Evolutionary conservation across 1,140 invertebrate genomes (phyloP), one percentile per base, ranked within the genome.

Genomic region (Telenomus remus): DNA sequence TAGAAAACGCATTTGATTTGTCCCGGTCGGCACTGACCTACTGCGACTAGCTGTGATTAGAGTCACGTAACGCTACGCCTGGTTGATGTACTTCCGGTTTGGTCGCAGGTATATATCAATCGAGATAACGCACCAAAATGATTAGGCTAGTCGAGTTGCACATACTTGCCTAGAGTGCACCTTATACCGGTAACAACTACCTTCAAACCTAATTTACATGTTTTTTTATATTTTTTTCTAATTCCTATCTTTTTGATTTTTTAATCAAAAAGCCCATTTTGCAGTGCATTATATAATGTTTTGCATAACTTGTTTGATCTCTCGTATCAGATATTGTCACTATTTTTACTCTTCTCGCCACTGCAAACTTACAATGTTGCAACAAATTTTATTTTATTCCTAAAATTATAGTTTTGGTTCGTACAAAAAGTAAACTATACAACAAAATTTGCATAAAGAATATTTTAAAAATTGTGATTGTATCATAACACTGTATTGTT

Each of bases 51-150:
- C 59, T 49, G 54, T 77, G 63, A 79, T 80, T 79, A 73, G 73
- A 76, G 76, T 74, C 79, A 79, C 79, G 77, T 80, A 79, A 80
- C 56, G 71, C 72, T 73, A 66, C 76, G 79, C 65, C 55, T 80
- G 74, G 71, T 75, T 76, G 72, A 50, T 69, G 61, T 48, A 79
- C 74, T 79, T 77, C 74, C 74, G 78, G 63, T 79, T 74, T 6
- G 54, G 34, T 49, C 46, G 59, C 69, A 70, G 78, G 69, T 79
- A 73, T 69, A 76, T 66, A 63, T 70, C 61, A 55, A 13, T 0
- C 57, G 61, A 70, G 54, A 70, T 68, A 63, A 69, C 59, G 57
- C 65, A 48, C 44, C 12, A 42, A 53, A 34, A 57, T 47, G 39
- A 61, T 13, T 59, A 34, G 4, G 33, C 42, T 12, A 13, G 15